phyloP scores from a whole-genome alignment of 92 coral and sea anemone species.

The Phenganax subtilis region DNA sequence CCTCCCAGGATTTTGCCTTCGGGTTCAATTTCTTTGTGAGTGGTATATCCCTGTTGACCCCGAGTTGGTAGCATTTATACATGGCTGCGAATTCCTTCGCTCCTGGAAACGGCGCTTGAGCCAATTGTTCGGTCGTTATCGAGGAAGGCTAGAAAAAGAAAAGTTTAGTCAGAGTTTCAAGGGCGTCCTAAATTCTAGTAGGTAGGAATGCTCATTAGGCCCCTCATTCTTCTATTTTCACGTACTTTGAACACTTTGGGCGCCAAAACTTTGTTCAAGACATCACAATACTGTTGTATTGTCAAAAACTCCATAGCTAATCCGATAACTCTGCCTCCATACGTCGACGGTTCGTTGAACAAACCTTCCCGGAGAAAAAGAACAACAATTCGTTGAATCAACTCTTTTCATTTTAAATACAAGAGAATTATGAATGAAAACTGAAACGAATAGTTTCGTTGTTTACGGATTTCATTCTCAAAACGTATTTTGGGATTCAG shows the following conservation, averaged over 20 bases:
- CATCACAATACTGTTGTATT: slow-evolving; percentile 26
- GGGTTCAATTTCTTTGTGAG: slow-evolving; percentile 52
- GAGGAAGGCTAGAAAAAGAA: slow-evolving; percentile 44
- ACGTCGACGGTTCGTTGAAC: slow-evolving; percentile 52
- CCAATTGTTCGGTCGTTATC: slow-evolving; percentile 42
- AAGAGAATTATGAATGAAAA: background rate
- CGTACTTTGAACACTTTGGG: no score
- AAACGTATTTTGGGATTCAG: no score
- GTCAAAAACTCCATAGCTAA: slow-evolving; percentile 52
- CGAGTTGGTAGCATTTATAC: slow-evolving; percentile 56
- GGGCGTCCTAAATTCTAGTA: no score
- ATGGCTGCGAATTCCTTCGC: slow-evolving; percentile 61
- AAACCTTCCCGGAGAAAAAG: slow-evolving; percentile 36
- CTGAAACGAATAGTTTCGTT: background rate
- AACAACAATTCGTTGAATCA: background rate
- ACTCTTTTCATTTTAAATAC: background rate
- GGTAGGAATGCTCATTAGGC: no score
- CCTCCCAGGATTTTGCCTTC: slow-evolving; percentile 27
- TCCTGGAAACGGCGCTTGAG: slow-evolving; percentile 51
- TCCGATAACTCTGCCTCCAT: slow-evolving; percentile 51
- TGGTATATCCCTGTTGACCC: slow-evolving; percentile 51
- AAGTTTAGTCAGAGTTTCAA: no score
- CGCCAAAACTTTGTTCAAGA: background rate
- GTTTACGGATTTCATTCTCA: no score
- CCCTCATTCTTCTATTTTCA: no score